phyloP scores from a whole-genome alignment of 2,113 vertebrate genomes.

The Eleginops maclovinus region DNA sequence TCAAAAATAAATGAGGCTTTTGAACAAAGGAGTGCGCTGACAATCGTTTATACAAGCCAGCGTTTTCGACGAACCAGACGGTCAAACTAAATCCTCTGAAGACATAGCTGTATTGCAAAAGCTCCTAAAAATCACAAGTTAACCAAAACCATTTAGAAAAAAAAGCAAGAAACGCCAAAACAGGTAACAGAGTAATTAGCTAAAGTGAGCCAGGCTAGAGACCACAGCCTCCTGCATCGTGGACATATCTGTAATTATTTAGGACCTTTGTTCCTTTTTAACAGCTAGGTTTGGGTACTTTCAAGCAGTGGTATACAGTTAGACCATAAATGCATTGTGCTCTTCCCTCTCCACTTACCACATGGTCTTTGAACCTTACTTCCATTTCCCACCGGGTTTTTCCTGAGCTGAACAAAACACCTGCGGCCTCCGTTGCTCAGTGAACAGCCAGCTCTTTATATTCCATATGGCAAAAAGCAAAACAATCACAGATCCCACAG shows the following conservation, averaged over 20 bases:
- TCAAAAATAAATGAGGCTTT: not conserved
- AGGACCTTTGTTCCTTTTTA: not conserved
- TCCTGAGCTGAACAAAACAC: constrained; percentile 64
- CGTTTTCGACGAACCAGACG: not conserved
- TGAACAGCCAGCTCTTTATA: constrained; percentile 38
- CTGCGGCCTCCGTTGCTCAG: constrained; percentile 51
- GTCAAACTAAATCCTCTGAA: not conserved
- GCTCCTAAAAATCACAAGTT: not conserved
- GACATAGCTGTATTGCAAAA: not conserved
- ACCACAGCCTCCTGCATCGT: not conserved
- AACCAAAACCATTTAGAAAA: too few species aligned
- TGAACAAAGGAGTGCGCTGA: constrained; percentile 1
- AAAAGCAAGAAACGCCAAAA: not conserved
- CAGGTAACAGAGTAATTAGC: not conserved
- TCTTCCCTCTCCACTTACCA: constrained; percentile 73
- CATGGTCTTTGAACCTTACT: constrained; percentile 82
- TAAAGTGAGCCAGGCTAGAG: not conserved
- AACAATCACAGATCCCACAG: constrained; percentile 33
- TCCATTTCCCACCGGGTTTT: constrained; percentile 78
- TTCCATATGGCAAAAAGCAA: constrained; percentile 41
- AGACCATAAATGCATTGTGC: constrained; percentile 4
- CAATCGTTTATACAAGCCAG: not conserved
- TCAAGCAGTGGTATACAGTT: not conserved
- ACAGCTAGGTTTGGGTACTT: not conserved
- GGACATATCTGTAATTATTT: not conserved